These are phyloP conservation scores for Paracanthobrama guichenoti DNA, from an alignment of 2,113 vertebrate genomes.

Conservation along the genomic window DNA sequence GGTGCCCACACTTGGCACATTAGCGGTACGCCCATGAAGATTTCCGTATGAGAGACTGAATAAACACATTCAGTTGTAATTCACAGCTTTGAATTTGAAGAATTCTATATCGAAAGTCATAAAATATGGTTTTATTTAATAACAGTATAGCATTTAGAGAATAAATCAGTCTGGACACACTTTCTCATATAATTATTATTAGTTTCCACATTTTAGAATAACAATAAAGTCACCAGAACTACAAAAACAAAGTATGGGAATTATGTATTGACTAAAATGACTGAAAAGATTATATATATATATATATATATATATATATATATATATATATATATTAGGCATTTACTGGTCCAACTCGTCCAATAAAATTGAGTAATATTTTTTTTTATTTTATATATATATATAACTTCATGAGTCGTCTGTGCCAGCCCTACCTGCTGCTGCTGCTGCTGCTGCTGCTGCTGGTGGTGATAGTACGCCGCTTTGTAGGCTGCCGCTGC, in stretches of 20 bases:
- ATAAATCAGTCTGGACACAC: not conserved
- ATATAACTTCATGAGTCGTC: not conserved
- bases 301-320: too few species aligned
- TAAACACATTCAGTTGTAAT: constrained; percentile 7
- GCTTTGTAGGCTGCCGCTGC: constrained; percentile 80
- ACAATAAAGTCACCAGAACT: not conserved
- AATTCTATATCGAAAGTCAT: constrained; percentile 18
- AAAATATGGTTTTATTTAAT: not conserved
- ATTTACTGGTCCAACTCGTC: too few species aligned
- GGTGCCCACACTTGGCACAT: constrained; percentile 23
- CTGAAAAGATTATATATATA: too few species aligned
- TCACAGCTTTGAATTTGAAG: constrained; percentile 26
- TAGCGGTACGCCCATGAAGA: not conserved
- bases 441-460: constrained; percentile 70
- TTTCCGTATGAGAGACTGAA: not conserved
- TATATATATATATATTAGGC: too few species aligned
- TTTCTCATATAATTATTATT: not conserved
- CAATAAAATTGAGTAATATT: too few species aligned
- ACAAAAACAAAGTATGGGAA: not conserved
- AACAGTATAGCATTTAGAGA: not conserved
- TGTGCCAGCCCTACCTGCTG: constrained; percentile 80
- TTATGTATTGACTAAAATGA: too few species aligned
- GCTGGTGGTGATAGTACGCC: constrained; percentile 75
- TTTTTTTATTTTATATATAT: too few species aligned
- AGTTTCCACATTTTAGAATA: not conserved